Evolutionary conservation across 1,140 invertebrate species (phyloP).

Genomic region (Thaumatotibia leucotreta): DNA sequence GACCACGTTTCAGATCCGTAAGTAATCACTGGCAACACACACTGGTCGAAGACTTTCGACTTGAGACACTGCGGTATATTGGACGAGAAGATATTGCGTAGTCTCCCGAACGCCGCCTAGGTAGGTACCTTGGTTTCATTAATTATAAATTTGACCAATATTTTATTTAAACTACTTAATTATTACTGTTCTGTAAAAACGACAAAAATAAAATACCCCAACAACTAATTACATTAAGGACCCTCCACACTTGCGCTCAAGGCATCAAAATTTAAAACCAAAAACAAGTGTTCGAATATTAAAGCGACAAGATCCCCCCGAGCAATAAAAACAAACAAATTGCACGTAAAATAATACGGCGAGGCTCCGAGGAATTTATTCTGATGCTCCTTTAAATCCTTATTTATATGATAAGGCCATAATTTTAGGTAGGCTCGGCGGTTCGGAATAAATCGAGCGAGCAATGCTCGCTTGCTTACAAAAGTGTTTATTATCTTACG

Average conservation of each 20-base stretch:
- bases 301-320: conserved; percentile 23
- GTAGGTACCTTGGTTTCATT: no score
- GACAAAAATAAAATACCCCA: no score
- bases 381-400: conserved; percentile 59
- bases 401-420: conserved; percentile 69
- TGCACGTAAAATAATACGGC: conserved; percentile 63
- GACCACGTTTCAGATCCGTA: no score
- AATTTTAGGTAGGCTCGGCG: conserved; percentile 33
- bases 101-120: no score
- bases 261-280: conserved; percentile 28
- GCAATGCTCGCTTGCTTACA: neutral
- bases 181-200: no score
- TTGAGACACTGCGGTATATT: no score
- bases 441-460: neutral
- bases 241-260: neutral
- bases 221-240: neutral
- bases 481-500: neutral
- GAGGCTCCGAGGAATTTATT: conserved; percentile 51
- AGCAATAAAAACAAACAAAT: conserved; percentile 64
- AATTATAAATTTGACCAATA: no score
- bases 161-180: no score
- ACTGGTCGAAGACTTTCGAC: no score
- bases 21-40: no score
- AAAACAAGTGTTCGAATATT: conserved; percentile 27
- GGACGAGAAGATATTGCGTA: no score